Evolutionary conservation across 2,888 invertebrate species (phyloP).

Genomic region (Epicampocera succincta): DNA sequence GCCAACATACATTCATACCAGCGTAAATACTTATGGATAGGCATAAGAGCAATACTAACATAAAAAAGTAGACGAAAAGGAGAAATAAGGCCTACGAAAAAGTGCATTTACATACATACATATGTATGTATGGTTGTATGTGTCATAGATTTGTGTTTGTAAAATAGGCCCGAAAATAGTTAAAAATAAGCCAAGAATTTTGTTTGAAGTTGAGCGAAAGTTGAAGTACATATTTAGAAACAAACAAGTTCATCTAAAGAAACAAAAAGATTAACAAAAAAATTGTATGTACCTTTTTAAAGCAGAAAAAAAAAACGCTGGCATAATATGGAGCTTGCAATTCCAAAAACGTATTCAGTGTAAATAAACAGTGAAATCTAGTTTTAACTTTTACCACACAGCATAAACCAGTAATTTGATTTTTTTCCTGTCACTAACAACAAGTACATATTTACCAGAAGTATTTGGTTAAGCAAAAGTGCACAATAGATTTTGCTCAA

Average conservation of each 20-base stretch:
- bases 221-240: slow-evolving; percentile 11
- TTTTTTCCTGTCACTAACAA: slow-evolving; percentile 41
- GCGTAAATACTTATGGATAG: slow-evolving; percentile 41
- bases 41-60: slow-evolving; percentile 31
- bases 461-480: slow-evolving; percentile 40
- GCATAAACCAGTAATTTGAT: slow-evolving; percentile 51
- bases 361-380: slow-evolving; percentile 63
- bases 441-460: slow-evolving; percentile 1
- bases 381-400: slow-evolving; percentile 40
- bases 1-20: neutral
- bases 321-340: slow-evolving; percentile 21
- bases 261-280: slow-evolving; percentile 5
- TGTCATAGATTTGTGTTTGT: neutral
- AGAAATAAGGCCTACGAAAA: slow-evolving; percentile 4
- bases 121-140: no score
- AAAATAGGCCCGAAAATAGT: neutral
- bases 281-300: neutral
- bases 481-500: slow-evolving; percentile 8
- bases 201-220: slow-evolving; percentile 7
- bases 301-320: neutral
- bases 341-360: slow-evolving; percentile 31
- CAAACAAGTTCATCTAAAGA: slow-evolving; percentile 6
- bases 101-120: no score
- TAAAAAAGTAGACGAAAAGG: slow-evolving; percentile 34
- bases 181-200: neutral